Evolutionary conservation across 2,888 invertebrate species (phyloP), one percentile per base, ranked within the genome.

Genomic region (Dicycla oo): DNA sequence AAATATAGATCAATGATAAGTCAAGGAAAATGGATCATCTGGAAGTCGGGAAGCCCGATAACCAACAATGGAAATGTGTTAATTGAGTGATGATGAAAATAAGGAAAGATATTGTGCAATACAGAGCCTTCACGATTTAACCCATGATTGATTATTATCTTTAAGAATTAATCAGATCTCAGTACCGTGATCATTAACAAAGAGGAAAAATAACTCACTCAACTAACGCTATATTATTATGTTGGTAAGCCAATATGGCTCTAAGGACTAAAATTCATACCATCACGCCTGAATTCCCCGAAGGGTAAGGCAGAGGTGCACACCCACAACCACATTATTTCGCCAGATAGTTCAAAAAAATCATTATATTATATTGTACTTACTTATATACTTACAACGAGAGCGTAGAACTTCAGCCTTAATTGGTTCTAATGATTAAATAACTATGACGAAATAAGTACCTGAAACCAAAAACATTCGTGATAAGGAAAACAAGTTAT

Each of bases 381-480:
- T n/a, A 60, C 20, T 58, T 63, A 78, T 53, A 11, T n/a, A n/a
- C n/a, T 18, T 26, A 45, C 54, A 7, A 58, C 26, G 13, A 69
- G 3, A 54, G 1, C 38, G 23, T 51, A n/a, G 43, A 51, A 51
- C 23, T 15, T 45, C 26, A 57, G 13, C 18, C 23, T 7, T 70
- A 45, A 62, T 57, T 51, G 10, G 30, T 40, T 11, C 54, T 30
- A 30, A 69, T 56, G 20, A 70, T 40, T 15, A 49, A 61, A 64
- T 64, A 64, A 53, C 11, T 40, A 70, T 60, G n/a, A 53, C 34
- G 30, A 11, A 15, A 58, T 64, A 68, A 71, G 43, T 84, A 84
- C 84, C 80, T 84, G 73, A 51, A 82, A 84, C 71, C 64, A 80
- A 75, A 75, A 75, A 68, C 10, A 62, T 40, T 60, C 34, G 6